Conservation (phyloP, 2,888 invertebrate genomes). For the Campaea margaritaria region DNA sequence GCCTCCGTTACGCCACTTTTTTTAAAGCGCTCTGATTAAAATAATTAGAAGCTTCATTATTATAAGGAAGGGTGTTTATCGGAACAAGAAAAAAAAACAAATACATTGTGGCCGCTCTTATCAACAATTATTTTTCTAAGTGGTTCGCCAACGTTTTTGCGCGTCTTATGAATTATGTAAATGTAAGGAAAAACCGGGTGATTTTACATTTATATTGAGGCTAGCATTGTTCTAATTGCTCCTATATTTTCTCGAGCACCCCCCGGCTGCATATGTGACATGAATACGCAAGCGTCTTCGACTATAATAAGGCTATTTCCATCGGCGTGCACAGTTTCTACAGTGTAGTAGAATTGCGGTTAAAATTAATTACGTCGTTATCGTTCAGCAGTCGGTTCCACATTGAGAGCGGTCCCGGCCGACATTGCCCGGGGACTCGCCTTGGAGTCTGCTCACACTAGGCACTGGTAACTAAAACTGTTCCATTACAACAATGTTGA, state of each 20-base stretch:
- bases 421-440: too few relatives aligned
- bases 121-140: constrained; percentile 45
- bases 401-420: background rate
- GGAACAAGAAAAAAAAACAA: constrained; percentile 45
- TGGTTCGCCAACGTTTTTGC: constrained; percentile 47
- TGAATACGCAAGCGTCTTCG: constrained; percentile 41
- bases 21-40: constrained; percentile 60
- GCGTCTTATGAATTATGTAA: constrained; percentile 48
- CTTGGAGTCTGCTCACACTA: constrained; percentile 25
- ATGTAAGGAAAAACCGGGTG: constrained; percentile 49
- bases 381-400: constrained; percentile 51
- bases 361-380: constrained; percentile 68
- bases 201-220: constrained; percentile 65
- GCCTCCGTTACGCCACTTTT: constrained; percentile 53
- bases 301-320: constrained; percentile 41
- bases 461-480: constrained; percentile 63
- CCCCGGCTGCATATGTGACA: constrained; percentile 44
- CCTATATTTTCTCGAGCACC: constrained; percentile 54
- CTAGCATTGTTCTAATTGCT: constrained; percentile 56
- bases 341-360: constrained; percentile 48
- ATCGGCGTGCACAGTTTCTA: constrained; percentile 53
- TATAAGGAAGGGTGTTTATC: constrained; percentile 59
- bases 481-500: constrained; percentile 73
- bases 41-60: constrained; percentile 71
- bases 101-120: constrained; percentile 42